phyloP scores from a whole-genome alignment of 2,113 vertebrate genomes.

The Oncorhynchus gorbuscha region DNA sequence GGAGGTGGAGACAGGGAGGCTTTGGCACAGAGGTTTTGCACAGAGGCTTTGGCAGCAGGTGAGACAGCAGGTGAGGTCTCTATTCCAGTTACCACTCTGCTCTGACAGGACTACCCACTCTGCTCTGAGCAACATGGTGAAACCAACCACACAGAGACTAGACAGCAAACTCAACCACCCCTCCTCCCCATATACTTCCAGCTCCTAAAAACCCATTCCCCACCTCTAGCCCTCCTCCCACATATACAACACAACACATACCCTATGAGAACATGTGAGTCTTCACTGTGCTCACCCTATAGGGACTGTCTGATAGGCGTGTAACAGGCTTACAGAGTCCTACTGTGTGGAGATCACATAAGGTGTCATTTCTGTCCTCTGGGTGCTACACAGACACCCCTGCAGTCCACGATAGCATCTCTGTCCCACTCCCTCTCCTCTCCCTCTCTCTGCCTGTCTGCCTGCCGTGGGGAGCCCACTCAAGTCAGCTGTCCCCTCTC shows the following conservation, averaged over 20 bases:
- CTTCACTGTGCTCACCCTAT: background rate
- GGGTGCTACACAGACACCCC: background rate
- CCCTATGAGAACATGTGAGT: background rate
- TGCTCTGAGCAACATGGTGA: background rate
- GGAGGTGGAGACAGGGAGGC: background rate
- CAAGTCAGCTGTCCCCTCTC: background rate
- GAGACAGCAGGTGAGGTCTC: conserved; percentile 2
- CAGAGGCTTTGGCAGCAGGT: background rate
- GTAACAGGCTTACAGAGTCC: background rate
- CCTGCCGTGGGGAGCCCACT: background rate
- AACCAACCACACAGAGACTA: conserved; percentile 3
- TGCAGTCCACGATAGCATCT: background rate
- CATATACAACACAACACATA: background rate
- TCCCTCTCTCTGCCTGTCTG: conserved; percentile 23
- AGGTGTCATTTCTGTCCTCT: conserved; percentile 1
- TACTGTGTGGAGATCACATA: conserved; percentile 15
- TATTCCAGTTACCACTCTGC: background rate
- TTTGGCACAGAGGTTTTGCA: background rate
- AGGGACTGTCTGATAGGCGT: background rate
- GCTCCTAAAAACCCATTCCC: background rate
- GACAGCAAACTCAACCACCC: background rate
- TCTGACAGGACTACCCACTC: background rate
- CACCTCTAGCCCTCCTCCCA: background rate
- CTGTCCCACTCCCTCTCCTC: background rate
- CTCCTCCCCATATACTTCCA: background rate